These are phyloP conservation scores for Saccopteryx bilineata DNA, from an alignment of 2,113 vertebrate species.

Conservation along the genomic window DNA sequence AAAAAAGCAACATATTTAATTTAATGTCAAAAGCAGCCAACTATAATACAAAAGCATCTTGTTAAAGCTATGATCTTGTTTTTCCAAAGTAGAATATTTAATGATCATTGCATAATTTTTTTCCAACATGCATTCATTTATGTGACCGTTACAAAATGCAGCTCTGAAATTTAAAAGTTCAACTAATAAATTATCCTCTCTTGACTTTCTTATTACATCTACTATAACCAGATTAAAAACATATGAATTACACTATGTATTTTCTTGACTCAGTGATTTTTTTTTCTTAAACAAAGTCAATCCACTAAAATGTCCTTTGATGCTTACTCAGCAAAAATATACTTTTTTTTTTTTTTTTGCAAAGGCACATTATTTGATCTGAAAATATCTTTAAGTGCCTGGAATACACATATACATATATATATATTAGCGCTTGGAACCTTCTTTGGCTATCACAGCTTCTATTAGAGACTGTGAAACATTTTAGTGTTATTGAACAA, in stretches of 20 bases:
- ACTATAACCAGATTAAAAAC: constrained; percentile 68
- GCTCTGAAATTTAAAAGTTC: constrained; percentile 66
- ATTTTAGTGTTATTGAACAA: constrained; percentile 81
- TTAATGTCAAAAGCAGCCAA: constrained; percentile 56
- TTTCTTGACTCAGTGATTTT: constrained; percentile 51
- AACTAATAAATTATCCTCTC: constrained; percentile 62
- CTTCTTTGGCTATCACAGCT: constrained; percentile 58
- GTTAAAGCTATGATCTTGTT: constrained; percentile 58
- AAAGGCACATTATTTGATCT: constrained; percentile 68
- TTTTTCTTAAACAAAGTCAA: constrained; percentile 58
- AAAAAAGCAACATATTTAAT: constrained; percentile 18
- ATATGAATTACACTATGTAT: constrained; percentile 53
- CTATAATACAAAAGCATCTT: constrained; percentile 49
- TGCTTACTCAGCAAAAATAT: constrained; percentile 65
- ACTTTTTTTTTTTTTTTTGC: not conserved
- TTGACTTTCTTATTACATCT: constrained; percentile 58
- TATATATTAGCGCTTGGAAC: constrained; percentile 16
- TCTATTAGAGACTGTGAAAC: constrained; percentile 71
- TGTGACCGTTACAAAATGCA: constrained; percentile 51
- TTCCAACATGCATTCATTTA: constrained; percentile 64
- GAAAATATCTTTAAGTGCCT: constrained; percentile 59
- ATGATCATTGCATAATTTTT: not conserved
- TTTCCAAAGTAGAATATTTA: constrained; percentile 64
- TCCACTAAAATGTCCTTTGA: constrained; percentile 54
- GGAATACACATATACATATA: constrained; percentile 29